phyloP scores from a whole-genome alignment of 2,888 invertebrate species.

The Ormyrus pomaceus region DNA sequence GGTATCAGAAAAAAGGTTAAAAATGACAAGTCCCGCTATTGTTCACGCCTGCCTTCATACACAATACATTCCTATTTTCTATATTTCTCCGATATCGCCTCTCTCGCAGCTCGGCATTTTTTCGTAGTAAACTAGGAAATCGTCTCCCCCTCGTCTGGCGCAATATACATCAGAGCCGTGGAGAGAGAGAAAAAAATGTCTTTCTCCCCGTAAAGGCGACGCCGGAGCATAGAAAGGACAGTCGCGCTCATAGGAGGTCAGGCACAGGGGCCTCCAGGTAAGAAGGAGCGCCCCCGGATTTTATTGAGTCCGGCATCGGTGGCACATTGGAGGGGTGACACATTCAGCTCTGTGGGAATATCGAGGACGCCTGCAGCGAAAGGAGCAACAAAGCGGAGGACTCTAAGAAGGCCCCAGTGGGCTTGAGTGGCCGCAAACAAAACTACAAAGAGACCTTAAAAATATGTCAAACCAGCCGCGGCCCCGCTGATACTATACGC shows the following conservation, averaged over 20 bases:
- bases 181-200: conserved; percentile 8
- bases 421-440: conserved; percentile 71
- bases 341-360: conserved; percentile 55
- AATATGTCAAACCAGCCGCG: conserved; percentile 68
- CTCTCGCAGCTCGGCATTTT: conserved; percentile 35
- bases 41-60: conserved; percentile 55
- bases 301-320: conserved; percentile 47
- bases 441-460: conserved; percentile 67
- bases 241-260: conserved; percentile 28
- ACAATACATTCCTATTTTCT: background rate
- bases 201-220: conserved; percentile 11
- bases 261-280: conserved; percentile 22
- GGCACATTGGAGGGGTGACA: conserved; percentile 49
- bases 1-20: conserved; percentile 28
- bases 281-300: conserved; percentile 46
- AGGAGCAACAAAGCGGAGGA: conserved; percentile 47
- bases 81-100: conserved; percentile 29
- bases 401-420: conserved; percentile 29
- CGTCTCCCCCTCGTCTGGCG: conserved; percentile 5
- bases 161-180: background rate
- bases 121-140: conserved; percentile 27
- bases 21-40: conserved; percentile 37
- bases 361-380: conserved; percentile 38
- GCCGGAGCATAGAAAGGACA: conserved; percentile 48
- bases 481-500: conserved; percentile 51